Evolutionary conservation across 1,140 invertebrate species (phyloP), one percentile per base, ranked within the genome.

Genomic region (Patella vulgata): DNA sequence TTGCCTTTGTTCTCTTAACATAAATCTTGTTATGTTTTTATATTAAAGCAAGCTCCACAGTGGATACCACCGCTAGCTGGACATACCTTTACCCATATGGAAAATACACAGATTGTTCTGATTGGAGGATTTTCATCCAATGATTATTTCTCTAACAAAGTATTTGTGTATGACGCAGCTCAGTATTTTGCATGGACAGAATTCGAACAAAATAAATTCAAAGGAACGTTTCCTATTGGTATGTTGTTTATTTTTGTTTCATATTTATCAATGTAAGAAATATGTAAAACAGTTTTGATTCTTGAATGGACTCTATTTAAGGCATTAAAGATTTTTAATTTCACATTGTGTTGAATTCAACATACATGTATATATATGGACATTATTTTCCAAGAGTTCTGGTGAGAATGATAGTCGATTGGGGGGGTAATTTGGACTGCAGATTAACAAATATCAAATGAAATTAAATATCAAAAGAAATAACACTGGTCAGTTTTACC

Each of bases 111-210:
- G 63, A 84, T 97, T 27, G 85, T 97, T 40, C 78, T 98, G 0
- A 91, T 97, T 63, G 95, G 96, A 14, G 95, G 96, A 8, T 92
- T 96, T 65, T 94, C 92, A 46, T 88, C 92, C 0, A 88, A 67
- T 14, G 40, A 69, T 43, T 81, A 82, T 56, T 82, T 78, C 64
- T 75, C 61, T 43, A 88, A 91, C 58, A 88, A 89, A 30, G 87
- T 94, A 8, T 95, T 92, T 90, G 91, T 93, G 70, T 97, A 92
- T 71, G 89, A 93, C 80, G 80, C 93, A 0, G 89, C 91, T 63
- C 89, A 43, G 43, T 56, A 63, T 36, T 47, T 90, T 28, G 87
- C 87, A 23, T 94, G 92, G 92, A 86, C 75, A 93, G 40, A 83
- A 86, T 17, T 90, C 89, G 0, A 84, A 84, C 46, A 44, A 3